Percentiles rank a stretch among this genome's conserved stretches.
Conservation (phyloP, 1,140 invertebrate species). For the Sipha flava region DNA sequence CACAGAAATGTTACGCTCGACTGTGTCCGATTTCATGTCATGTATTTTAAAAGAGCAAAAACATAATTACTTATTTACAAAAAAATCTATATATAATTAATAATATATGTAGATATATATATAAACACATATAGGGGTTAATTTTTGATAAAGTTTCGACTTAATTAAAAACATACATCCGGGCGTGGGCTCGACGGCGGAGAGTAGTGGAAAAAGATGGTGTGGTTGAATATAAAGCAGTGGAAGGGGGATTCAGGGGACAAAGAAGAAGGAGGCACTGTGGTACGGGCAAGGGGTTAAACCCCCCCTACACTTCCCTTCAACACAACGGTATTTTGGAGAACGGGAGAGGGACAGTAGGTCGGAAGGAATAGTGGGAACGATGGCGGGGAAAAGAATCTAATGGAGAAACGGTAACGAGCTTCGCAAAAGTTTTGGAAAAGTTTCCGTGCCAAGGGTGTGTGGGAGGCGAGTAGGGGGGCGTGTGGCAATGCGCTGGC, state of each 20-base stretch:
- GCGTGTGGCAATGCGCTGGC: neutral
- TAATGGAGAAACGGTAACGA: conserved; percentile 33
- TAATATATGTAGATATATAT: neutral
- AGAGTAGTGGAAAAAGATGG: neutral
- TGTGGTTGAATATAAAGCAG: neutral
- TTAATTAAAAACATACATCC: conserved; percentile 32
- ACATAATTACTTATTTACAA: conserved; percentile 10
- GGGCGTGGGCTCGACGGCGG: neutral
- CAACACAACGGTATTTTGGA: neutral
- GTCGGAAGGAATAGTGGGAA: neutral
- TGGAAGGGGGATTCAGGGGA: neutral
- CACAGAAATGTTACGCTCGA: neutral
- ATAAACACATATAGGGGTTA: neutral
- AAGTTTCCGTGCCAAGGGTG: conserved; percentile 13
- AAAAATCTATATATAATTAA: neutral
- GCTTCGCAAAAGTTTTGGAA: conserved; percentile 26
- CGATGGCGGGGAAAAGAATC: conserved; percentile 2
- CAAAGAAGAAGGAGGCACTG: no score
- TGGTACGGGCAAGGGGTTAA: neutral
- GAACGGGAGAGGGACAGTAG: neutral
- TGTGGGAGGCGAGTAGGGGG: neutral
- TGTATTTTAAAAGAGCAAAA: neutral
- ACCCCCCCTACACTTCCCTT: neutral
- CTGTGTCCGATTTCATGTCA: neutral
- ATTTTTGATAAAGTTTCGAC: conserved; percentile 31